Conservation (phyloP, 2,888 invertebrate genomes). For the Odontocerum albicorne region DNA sequence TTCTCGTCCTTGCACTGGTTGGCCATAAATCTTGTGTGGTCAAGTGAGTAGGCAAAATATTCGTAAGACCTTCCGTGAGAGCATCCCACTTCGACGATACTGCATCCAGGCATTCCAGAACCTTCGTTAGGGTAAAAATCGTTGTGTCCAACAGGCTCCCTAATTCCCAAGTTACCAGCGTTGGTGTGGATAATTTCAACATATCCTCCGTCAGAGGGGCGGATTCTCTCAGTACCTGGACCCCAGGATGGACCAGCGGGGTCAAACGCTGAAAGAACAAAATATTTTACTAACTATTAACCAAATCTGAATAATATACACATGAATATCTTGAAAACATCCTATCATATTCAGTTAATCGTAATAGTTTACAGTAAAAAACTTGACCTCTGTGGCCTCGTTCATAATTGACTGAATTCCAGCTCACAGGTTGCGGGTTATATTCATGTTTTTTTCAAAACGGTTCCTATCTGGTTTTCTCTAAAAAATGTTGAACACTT, state of each 20-base stretch:
- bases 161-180: conserved; percentile 23
- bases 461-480: too few relatives aligned
- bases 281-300: too few relatives aligned
- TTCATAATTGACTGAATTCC: too few relatives aligned
- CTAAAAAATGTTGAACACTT: too few relatives aligned
- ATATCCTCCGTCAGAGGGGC: conserved; percentile 23
- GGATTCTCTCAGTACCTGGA: conserved; percentile 19
- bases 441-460: too few relatives aligned
- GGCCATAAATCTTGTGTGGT: conserved; percentile 26
- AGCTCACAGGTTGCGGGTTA: too few relatives aligned
- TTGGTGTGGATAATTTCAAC: conserved; percentile 31
- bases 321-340: too few relatives aligned
- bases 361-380: too few relatives aligned
- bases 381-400: too few relatives aligned
- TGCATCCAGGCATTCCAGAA: conserved; percentile 26
- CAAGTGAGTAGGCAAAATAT: conserved; percentile 31
- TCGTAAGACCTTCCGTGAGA: conserved; percentile 29
- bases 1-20: conserved; percentile 21
- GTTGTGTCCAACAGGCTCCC: conserved; percentile 24
- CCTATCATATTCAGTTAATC: too few relatives aligned
- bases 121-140: conserved; percentile 32
- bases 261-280: conserved; percentile 28
- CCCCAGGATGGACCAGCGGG: conserved; percentile 32
- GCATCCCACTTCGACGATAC: conserved; percentile 15
- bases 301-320: too few relatives aligned